Evolutionary conservation across 2,888 invertebrate genomes (phyloP).

Genomic region (Orthosia gothica): DNA sequence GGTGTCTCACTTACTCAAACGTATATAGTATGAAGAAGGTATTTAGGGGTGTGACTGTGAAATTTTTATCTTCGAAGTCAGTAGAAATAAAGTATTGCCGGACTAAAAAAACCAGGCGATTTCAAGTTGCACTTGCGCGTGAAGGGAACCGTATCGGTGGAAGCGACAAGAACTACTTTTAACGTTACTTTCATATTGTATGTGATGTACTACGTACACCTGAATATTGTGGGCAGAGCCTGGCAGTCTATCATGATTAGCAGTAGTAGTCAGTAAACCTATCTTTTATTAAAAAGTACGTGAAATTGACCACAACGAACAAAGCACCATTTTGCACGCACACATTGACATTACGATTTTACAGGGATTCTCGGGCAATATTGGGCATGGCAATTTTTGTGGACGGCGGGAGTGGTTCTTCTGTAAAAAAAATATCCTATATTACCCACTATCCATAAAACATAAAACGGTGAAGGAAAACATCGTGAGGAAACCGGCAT

Average conservation of each 20-base stretch:
- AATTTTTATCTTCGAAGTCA: neutral
- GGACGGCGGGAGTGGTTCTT: too few relatives aligned
- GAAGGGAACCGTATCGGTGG: neutral
- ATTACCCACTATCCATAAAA: too few relatives aligned
- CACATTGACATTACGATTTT: too few relatives aligned
- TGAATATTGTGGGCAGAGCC: conserved; percentile 57
- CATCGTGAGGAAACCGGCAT: too few relatives aligned
- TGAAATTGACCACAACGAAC: too few relatives aligned
- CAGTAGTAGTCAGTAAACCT: conserved; percentile 58
- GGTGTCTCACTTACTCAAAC: neutral
- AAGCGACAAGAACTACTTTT: too few relatives aligned
- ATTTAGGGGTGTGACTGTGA: neutral
- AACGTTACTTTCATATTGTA: too few relatives aligned
- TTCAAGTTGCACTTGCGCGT: neutral
- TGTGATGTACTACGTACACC: neutral
- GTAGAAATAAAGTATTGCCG: neutral
- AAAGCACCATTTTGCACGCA: too few relatives aligned
- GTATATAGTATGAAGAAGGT: conserved; percentile 4
- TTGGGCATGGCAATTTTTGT: too few relatives aligned
- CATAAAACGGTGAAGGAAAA: too few relatives aligned
- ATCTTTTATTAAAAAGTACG: conserved; percentile 55
- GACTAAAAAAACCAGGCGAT: neutral
- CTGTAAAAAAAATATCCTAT: too few relatives aligned
- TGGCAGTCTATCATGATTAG: conserved; percentile 73
- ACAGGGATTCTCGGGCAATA: too few relatives aligned